Percentiles rank a stretch among this genome's conserved stretches.
phyloP scores from a whole-genome alignment of 2,888 invertebrate genomes.

The Drosophila mayaguana region DNA sequence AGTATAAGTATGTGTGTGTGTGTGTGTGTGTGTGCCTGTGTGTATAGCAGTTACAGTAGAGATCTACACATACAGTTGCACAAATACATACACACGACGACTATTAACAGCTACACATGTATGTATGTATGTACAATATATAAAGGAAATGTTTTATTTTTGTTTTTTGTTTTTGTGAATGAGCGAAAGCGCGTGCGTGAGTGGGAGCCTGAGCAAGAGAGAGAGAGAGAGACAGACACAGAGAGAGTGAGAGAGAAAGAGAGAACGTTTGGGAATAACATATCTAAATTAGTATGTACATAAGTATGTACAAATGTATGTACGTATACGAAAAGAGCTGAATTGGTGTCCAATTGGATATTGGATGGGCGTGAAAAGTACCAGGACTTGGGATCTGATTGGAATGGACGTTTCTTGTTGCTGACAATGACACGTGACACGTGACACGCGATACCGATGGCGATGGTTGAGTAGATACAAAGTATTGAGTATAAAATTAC shows the following conservation, averaged over 20 bases:
- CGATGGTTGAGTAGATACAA: slow-evolving; percentile 28
- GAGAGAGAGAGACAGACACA: slow-evolving; percentile 33
- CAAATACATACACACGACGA: slow-evolving; percentile 34
- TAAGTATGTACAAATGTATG: background rate
- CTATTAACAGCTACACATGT: slow-evolving; percentile 23
- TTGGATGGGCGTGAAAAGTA: background rate
- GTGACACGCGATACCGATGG: slow-evolving; percentile 1
- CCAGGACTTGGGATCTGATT: slow-evolving; percentile 21
- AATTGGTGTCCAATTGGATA: background rate
- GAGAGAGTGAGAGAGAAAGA: slow-evolving; percentile 1
- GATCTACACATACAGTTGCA: slow-evolving; percentile 29
- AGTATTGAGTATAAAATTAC: slow-evolving; percentile 45
- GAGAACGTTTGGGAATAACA: background rate
- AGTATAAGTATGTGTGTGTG: slow-evolving; percentile 1
- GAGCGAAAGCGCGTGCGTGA: slow-evolving; percentile 34
- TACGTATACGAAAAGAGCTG: background rate
- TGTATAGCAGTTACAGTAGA: slow-evolving; percentile 13
- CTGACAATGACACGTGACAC: slow-evolving; percentile 11
- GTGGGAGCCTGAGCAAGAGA: slow-evolving; percentile 10
- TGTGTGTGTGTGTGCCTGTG: slow-evolving; percentile 4
- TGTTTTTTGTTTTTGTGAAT: background rate
- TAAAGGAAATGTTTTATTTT: slow-evolving; percentile 15
- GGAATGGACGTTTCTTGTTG: slow-evolving; percentile 3
- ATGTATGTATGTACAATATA: slow-evolving; percentile 13
- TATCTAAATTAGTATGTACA: background rate